Evolutionary conservation across 2,888 invertebrate genomes (phyloP).

Genomic region (Lasioglossum oenotherae): DNA sequence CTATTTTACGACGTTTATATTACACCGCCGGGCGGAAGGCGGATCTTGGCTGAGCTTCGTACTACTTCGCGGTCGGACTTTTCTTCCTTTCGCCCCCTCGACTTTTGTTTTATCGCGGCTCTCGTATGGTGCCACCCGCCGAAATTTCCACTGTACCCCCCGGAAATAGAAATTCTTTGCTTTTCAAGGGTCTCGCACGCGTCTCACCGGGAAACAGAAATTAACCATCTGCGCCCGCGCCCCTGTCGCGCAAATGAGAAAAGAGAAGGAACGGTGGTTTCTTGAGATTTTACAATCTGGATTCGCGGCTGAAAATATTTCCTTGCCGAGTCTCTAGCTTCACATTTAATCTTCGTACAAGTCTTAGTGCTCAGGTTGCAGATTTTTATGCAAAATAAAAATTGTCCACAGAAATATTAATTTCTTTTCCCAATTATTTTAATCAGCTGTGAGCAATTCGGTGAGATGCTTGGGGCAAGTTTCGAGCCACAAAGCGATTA

Average conservation of each 20-base stretch:
- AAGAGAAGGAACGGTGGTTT: not conserved
- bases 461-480: not conserved
- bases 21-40: slow-evolving; percentile 79
- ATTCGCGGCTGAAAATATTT: not conserved
- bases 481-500: not conserved
- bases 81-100: slow-evolving; percentile 45
- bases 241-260: not conserved
- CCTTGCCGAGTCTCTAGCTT: not conserved
- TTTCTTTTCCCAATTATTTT: too few relatives aligned
- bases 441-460: too few relatives aligned
- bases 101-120: slow-evolving; percentile 44
- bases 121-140: slow-evolving; percentile 44
- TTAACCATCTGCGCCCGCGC: not conserved
- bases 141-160: slow-evolving; percentile 46
- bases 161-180: slow-evolving; percentile 8
- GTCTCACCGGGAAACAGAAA: not conserved
- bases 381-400: too few relatives aligned
- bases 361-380: not conserved
- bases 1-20: slow-evolving; percentile 84
- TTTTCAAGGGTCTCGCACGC: not conserved
- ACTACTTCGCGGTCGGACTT: slow-evolving; percentile 60
- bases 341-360: not conserved
- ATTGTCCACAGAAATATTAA: too few relatives aligned
- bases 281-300: not conserved
- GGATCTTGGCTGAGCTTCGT: slow-evolving; percentile 75